Percentiles rank a stretch among this genome's conserved stretches.
These are phyloP conservation scores for Lepus europaeus DNA, from an alignment of 2,113 vertebrate genomes.

Conservation along the genomic window DNA sequence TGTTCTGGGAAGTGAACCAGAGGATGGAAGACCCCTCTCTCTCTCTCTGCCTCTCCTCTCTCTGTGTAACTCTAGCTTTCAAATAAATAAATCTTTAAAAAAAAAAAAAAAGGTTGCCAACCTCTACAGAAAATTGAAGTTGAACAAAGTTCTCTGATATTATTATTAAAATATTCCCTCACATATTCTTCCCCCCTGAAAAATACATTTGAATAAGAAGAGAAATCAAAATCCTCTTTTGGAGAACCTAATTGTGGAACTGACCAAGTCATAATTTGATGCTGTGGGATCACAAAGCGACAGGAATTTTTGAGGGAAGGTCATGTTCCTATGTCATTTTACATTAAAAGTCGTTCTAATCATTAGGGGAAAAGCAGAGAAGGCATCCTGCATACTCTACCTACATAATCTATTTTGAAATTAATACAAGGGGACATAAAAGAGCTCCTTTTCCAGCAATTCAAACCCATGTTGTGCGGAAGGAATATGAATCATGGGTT, in stretches of 20 bases:
- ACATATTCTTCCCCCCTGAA: background rate
- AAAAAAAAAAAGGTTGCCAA: background rate
- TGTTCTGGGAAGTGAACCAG: too few species aligned
- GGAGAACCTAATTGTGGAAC: background rate
- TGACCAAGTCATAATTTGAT: background rate
- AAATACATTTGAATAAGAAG: background rate
- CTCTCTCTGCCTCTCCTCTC: too few species aligned
- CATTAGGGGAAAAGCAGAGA: background rate
- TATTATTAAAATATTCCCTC: background rate
- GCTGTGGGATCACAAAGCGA: background rate
- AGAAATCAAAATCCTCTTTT: background rate
- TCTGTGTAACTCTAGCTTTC: too few species aligned
- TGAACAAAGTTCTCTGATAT: background rate
- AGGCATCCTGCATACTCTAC: background rate
- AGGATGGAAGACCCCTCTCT: too few species aligned
- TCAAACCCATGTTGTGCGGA: slow-evolving; percentile 82
- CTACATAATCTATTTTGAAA: slow-evolving; percentile 66
- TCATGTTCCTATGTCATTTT: background rate
- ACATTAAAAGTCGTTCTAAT: background rate
- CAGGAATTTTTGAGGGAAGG: background rate
- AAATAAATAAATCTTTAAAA: background rate
- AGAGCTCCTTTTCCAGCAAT: slow-evolving; percentile 71
- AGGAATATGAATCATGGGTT: slow-evolving; percentile 75
- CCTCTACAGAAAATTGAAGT: background rate
- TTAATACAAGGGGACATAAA: slow-evolving; percentile 79